Evolutionary conservation across 2,797 vertebrate species (phyloP).

Genomic region (Argentina silus): DNA sequence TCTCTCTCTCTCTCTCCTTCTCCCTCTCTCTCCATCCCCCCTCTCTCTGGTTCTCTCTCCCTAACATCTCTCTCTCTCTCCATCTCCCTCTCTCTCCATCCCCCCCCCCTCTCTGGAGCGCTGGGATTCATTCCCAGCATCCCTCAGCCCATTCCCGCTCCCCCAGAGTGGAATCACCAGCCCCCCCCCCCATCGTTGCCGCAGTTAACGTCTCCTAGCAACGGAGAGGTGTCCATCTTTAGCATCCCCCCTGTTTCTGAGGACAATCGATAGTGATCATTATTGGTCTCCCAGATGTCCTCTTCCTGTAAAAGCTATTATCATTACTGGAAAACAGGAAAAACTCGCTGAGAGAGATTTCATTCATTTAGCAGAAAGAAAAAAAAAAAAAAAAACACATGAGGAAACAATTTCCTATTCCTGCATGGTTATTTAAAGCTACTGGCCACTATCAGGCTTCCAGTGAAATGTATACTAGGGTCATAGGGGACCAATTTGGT

Average conservation of each 20-base stretch:
- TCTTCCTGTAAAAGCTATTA: slow-evolving; percentile 73
- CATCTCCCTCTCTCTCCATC: not conserved
- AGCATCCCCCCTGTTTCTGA: slow-evolving; percentile 38
- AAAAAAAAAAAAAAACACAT: not conserved
- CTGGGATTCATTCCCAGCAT: slow-evolving; percentile 21
- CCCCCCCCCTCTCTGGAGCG: not conserved
- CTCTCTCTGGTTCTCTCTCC: not conserved
- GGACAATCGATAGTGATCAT: slow-evolving; percentile 77
- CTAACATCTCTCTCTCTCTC: not conserved
- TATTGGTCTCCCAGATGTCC: slow-evolving; percentile 68
- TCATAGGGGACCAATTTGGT: not conserved
- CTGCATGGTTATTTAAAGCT: slow-evolving; percentile 13
- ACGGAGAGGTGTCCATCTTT: slow-evolving; percentile 57
- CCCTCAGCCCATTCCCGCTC: not conserved
- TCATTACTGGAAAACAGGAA: slow-evolving; percentile 64
- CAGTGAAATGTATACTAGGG: not conserved
- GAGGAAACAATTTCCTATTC: slow-evolving; percentile 20
- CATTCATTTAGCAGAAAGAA: slow-evolving; percentile 32
- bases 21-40: not conserved
- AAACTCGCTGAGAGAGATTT: slow-evolving; percentile 17
- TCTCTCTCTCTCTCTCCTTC: not conserved
- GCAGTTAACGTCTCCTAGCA: slow-evolving; percentile 57
- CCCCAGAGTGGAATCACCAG: not conserved
- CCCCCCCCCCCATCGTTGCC: not conserved
- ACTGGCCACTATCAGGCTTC: not conserved